phyloP scores from a whole-genome alignment of 2,797 vertebrate species.

The Cirrhinus molitorella region DNA sequence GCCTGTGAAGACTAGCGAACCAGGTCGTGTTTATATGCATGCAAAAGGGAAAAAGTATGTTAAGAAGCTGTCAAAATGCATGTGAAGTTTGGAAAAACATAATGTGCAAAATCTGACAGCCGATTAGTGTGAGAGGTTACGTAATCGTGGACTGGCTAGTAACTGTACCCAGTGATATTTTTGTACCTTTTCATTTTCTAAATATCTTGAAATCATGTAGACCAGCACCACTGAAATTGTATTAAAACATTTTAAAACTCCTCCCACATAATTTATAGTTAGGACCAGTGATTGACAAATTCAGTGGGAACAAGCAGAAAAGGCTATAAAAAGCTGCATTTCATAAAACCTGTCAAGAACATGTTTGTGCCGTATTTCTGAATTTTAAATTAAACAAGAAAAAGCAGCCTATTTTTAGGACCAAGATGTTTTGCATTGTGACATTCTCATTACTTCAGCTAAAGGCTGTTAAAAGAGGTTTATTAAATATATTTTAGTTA shows the following conservation, averaged over 20 bases:
- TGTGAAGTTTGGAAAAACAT: constrained; percentile 8
- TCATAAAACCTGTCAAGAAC: constrained; percentile 1
- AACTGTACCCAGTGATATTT: neutral
- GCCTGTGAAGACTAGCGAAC: neutral
- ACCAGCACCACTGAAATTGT: neutral
- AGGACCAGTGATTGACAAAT: neutral
- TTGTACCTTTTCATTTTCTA: constrained; percentile 1
- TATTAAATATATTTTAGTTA: neutral
- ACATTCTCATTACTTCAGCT: neutral
- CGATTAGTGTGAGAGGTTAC: neutral
- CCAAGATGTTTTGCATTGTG: neutral
- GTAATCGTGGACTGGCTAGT: neutral
- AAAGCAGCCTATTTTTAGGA: neutral
- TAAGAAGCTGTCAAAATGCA: constrained; percentile 2
- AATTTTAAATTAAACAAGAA: neutral
- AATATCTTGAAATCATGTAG: neutral
- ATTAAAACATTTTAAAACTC: neutral
- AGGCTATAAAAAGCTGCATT: constrained; percentile 7
- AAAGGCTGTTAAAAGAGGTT: neutral
- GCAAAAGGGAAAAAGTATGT: constrained; percentile 18
- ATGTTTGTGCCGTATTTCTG: neutral
- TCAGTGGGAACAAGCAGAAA: neutral
- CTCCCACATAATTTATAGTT: neutral
- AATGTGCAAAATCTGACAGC: neutral
- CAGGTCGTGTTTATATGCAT: constrained; percentile 7